Evolutionary conservation across 2,888 invertebrate genomes (phyloP).

Genomic region (Hyalella azteca): DNA sequence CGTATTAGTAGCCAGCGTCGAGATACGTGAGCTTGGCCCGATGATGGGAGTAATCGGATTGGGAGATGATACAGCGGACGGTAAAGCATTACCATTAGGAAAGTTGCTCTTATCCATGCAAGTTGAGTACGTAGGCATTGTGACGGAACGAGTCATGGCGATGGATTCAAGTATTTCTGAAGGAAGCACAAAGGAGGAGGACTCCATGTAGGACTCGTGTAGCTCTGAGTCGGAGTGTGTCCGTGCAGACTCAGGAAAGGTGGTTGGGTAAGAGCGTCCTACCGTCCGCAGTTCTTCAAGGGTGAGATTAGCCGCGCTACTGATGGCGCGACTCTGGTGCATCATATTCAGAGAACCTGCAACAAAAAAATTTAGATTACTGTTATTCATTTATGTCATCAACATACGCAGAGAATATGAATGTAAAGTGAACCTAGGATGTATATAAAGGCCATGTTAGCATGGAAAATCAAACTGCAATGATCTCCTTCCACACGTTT

Average conservation of each 20-base stretch:
- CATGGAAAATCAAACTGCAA: too few relatives aligned
- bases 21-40: too few relatives aligned
- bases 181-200: conserved; percentile 12
- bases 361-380: neutral
- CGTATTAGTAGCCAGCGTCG: too few relatives aligned
- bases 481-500: too few relatives aligned
- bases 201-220: conserved; percentile 11
- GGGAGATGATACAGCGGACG: too few relatives aligned
- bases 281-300: neutral
- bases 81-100: too few relatives aligned
- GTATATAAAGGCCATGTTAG: neutral
- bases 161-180: neutral
- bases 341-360: conserved; percentile 8
- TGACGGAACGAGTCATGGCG: neutral
- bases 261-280: neutral
- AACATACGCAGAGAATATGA: neutral
- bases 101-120: neutral
- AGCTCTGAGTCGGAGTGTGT: neutral
- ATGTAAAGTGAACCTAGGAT: neutral
- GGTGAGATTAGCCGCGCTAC: neutral
- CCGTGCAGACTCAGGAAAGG: neutral
- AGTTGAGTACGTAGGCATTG: neutral
- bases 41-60: too few relatives aligned
- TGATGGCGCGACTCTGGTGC: neutral
- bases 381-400: neutral